phyloP scores from a whole-genome alignment of 2,888 invertebrate genomes.

The Rhagium mordax region DNA sequence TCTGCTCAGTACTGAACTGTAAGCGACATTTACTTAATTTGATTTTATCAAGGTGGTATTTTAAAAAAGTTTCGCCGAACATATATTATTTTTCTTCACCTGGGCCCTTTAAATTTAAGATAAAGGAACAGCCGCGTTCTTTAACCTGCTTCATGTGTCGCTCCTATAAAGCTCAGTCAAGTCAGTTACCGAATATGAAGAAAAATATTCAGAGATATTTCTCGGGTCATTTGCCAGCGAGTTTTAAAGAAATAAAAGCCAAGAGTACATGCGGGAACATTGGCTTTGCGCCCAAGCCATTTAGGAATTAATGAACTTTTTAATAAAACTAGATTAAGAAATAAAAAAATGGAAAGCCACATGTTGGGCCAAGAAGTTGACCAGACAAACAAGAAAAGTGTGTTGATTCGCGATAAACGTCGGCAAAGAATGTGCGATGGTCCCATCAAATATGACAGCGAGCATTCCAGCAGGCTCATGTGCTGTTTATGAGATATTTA shows the following conservation, averaged over 20 bases:
- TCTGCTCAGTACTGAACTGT: neutral
- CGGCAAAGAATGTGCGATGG: constrained; percentile 66
- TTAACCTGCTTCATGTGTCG: too few species aligned
- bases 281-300: too few species aligned
- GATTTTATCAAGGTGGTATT: neutral
- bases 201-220: too few species aligned
- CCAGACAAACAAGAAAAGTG: constrained; percentile 53
- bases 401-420: constrained; percentile 62
- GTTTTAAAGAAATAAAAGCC: neutral
- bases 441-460: constrained; percentile 70
- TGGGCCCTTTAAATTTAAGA: too few species aligned
- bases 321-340: constrained; percentile 34
- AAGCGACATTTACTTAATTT: constrained; percentile 12
- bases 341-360: constrained; percentile 20
- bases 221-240: neutral
- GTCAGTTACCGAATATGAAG: too few species aligned
- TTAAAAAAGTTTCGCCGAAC: too few species aligned
- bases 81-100: too few species aligned
- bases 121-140: too few species aligned
- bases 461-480: constrained; percentile 69
- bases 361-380: constrained; percentile 33
- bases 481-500: constrained; percentile 73
- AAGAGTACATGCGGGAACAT: too few species aligned
- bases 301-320: constrained; percentile 28
- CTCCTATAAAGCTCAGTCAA: too few species aligned